These are phyloP conservation scores for Parthenolecanium corni DNA, from an alignment of 2,888 invertebrate species.

Conservation along the genomic window DNA sequence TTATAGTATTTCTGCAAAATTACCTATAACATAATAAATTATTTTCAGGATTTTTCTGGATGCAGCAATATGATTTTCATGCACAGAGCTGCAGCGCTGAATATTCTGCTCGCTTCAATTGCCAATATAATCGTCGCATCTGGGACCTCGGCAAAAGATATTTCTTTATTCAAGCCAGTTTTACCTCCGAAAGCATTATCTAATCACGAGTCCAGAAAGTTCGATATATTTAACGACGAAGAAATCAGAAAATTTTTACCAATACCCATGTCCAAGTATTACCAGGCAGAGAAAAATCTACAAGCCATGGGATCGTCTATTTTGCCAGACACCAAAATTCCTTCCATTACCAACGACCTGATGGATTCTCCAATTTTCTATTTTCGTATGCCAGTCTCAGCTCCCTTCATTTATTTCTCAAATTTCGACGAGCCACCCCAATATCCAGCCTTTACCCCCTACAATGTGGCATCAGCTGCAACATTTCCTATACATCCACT, in stretches of 20 bases:
- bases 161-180: neutral
- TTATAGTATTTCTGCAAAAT: too few relatives aligned
- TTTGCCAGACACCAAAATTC: neutral
- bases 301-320: neutral
- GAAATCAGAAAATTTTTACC: neutral
- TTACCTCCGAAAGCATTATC: neutral
- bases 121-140: neutral
- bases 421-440: constrained; percentile 5
- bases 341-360: constrained; percentile 1
- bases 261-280: constrained; percentile 2
- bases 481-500: neutral
- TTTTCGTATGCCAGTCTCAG: constrained; percentile 15
- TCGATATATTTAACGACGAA: neutral
- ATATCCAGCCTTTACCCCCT: constrained; percentile 11
- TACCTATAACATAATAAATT: too few relatives aligned
- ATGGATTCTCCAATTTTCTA: constrained; percentile 20
- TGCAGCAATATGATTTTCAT: too few relatives aligned
- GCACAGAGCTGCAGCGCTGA: too few relatives aligned
- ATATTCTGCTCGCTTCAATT: too few relatives aligned
- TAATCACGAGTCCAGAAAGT: neutral
- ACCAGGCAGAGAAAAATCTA: neutral
- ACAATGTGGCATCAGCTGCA: neutral
- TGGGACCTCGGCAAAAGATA: neutral
- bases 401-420: constrained; percentile 10
- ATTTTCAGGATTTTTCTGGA: too few relatives aligned